phyloP scores from a whole-genome alignment of 2,888 invertebrate genomes.

The Trachelus iudaicus region DNA sequence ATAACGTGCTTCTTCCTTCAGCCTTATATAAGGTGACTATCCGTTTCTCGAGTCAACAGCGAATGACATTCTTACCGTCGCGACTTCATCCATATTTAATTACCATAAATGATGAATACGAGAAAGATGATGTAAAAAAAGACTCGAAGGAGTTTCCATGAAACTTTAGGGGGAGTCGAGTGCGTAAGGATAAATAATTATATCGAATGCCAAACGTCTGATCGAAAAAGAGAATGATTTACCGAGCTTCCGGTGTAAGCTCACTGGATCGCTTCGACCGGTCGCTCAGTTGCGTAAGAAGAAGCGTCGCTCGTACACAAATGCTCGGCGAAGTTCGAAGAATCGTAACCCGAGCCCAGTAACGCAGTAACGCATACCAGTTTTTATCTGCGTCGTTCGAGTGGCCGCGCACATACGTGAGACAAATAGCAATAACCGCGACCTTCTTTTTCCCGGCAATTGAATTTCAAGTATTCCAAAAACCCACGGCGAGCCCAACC shows the following conservation, averaged over 20 bases:
- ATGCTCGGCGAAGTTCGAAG: background rate
- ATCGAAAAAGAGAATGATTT: background rate
- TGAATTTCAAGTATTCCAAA: conserved; percentile 1
- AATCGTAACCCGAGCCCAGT: background rate
- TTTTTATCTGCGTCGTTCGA: background rate
- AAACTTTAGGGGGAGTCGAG: background rate
- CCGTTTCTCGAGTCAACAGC: conserved; percentile 17
- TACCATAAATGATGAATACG: background rate
- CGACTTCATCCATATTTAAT: background rate
- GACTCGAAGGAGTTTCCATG: background rate
- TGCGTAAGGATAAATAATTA: background rate
- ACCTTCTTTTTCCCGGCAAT: background rate
- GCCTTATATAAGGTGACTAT: conserved; percentile 51
- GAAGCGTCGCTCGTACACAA: background rate
- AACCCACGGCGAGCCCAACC: background rate
- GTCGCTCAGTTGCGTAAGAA: background rate
- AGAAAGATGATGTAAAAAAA: background rate
- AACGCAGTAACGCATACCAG: background rate
- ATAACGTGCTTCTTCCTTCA: conserved; percentile 28
- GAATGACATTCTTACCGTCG: conserved; percentile 51
- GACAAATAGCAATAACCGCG: conserved; percentile 5
- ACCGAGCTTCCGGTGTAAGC: background rate
- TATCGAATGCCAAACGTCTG: background rate
- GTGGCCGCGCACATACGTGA: background rate
- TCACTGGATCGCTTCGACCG: background rate